A percentile compares a stretch with the other conserved stretches of the same genome.
These are phyloP conservation scores for Mungos mungo DNA, from an alignment of 2,113 vertebrate species.

Conservation along the genomic window DNA sequence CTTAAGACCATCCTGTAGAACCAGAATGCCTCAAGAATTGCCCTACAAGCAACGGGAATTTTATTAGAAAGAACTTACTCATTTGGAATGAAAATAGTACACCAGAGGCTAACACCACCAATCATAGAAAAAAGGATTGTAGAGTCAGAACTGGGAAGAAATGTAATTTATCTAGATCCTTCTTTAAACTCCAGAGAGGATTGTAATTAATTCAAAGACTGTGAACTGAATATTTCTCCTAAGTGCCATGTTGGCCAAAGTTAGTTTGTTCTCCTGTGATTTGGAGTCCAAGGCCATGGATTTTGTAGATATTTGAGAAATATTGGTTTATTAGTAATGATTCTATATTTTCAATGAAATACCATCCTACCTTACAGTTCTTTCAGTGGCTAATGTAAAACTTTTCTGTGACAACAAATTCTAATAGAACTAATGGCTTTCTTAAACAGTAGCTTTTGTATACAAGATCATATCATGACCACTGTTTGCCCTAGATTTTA, in stretches of 20 bases:
- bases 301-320: constrained; percentile 4
- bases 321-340: constrained; percentile 28
- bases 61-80: constrained; percentile 15
- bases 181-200: neutral
- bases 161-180: neutral
- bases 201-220: constrained; percentile 23
- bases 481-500: constrained; percentile 37
- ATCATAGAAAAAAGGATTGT: neutral
- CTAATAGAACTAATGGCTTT: neutral
- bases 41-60: neutral
- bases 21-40: neutral
- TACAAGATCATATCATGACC: neutral
- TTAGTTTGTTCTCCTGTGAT: neutral
- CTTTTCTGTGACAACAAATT: neutral
- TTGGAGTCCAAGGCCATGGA: neutral
- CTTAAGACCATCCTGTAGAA: neutral
- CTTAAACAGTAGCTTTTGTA: neutral
- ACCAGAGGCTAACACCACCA: neutral
- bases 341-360: neutral
- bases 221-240: neutral
- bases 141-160: neutral
- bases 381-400: neutral
- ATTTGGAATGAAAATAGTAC: constrained; percentile 33
- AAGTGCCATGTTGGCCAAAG: neutral
- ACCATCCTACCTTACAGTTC: neutral